Evolutionary conservation across 2,888 invertebrate species (phyloP), one percentile per base, ranked within the genome.

Genomic region (Harpalus rufipes): DNA sequence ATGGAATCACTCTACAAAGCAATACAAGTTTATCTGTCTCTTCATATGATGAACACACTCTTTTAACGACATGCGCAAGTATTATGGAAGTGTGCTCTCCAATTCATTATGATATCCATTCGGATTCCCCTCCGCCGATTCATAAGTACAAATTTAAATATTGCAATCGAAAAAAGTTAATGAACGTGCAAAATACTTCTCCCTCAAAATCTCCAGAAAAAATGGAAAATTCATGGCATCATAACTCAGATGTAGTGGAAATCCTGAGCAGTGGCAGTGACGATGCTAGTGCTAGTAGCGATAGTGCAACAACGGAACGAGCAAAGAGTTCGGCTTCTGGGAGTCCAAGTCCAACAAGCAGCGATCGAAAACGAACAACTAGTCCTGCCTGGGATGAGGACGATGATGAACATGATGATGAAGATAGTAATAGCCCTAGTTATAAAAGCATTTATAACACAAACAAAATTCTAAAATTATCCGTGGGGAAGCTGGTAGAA

Each of bases 71-170:
- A 85, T 91, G 90, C 85, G 89, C 90, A 7, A 89, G 89, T 2
- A 90, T 91, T 90, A 90, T 91, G 10, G 91, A 91, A 86, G 91
- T 91, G 7, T 91, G 91, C n/a, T 90, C 91, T 10, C 91, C 91
- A 8, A 89, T 91, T 81, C 90, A 90, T 32, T 90, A 89, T 56
- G 91, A 91, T 84, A 88, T 88, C 44, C 89, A 89, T 84, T 87
- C 88, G 51, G 89, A 88, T 78, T 88, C 89, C 6, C 87, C 89
- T 32, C 86, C 87, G 25, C 87, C 87, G 10, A 87, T 89, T 80
- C 90, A 90, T 87, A 91, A 91, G 87, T 91, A 90, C 87, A 91
- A 91, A 87, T 91, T 90, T 86, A 91, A 91, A 87, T 91, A 91
- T 86, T 90, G 89, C 81, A 91, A 91, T 87, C 88, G 90, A 85